These are phyloP conservation scores for Hippocampus kuda DNA, from an alignment of 2,797 vertebrate species.

Conservation along the genomic window DNA sequence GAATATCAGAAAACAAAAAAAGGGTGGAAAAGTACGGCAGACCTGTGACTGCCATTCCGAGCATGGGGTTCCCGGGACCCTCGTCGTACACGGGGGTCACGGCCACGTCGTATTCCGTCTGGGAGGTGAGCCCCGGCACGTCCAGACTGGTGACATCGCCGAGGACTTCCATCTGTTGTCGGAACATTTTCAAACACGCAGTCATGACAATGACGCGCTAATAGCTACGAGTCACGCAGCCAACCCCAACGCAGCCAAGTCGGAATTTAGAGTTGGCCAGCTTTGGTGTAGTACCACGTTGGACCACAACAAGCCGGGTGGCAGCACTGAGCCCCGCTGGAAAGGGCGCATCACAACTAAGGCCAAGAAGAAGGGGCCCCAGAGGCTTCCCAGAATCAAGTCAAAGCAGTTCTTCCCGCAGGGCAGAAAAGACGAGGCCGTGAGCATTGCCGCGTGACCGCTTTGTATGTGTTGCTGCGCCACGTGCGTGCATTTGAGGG, in stretches of 20 bases:
- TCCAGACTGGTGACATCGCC: conserved; percentile 66
- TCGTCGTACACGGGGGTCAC: conserved; percentile 78
- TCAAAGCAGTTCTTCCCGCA: too few relatives aligned
- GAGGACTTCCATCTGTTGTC: conserved; percentile 70
- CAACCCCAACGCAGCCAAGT: not conserved
- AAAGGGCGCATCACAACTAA: too few relatives aligned
- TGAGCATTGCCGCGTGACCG: too few relatives aligned
- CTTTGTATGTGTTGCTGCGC: too few relatives aligned
- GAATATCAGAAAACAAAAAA: not conserved
- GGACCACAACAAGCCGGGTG: too few relatives aligned
- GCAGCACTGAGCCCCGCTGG: too few relatives aligned
- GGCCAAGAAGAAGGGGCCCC: too few relatives aligned
- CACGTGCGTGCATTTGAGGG: too few relatives aligned
- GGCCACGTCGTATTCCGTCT: conserved; percentile 76
- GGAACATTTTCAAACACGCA: not conserved
- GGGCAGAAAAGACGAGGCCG: too few relatives aligned
- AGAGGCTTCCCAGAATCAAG: too few relatives aligned
- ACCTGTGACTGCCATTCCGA: conserved; percentile 77
- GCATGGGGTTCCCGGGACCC: conserved; percentile 66
- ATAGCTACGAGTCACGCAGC: too few relatives aligned
- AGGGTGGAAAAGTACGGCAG: conserved; percentile 17
- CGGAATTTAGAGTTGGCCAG: not conserved
- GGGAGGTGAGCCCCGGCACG: conserved; percentile 75
- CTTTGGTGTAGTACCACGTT: too few relatives aligned
- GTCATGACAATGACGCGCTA: not conserved